A percentile compares a stretch with the other conserved stretches of the same genome.
Conservation (phyloP, 1,140 invertebrate species). For the Cylas formicarius region DNA sequence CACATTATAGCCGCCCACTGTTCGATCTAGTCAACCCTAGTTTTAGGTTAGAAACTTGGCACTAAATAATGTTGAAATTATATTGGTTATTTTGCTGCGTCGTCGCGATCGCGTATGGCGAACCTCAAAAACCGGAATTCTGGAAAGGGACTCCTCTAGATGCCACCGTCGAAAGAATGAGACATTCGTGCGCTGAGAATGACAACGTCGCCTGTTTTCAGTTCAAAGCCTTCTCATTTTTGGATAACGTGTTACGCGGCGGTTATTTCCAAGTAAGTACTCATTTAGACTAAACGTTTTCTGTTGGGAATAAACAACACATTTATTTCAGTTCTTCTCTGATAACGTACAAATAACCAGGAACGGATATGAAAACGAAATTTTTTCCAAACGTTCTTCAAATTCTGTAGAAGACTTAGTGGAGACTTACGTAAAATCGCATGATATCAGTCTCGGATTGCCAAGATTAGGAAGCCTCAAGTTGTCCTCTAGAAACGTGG, state of each 20-base stretch:
- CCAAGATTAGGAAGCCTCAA: conserved; percentile 62
- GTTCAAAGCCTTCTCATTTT: conserved; percentile 68
- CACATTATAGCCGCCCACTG: too few relatives aligned
- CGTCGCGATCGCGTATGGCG: conserved; percentile 8
- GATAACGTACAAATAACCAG: conserved; percentile 65
- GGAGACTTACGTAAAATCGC: conserved; percentile 61
- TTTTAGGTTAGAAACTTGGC: too few relatives aligned
- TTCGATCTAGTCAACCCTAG: conserved; percentile 10
- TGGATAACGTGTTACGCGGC: conserved; percentile 70
- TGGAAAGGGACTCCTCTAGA: conserved; percentile 64
- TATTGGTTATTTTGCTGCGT: conserved; percentile 9
- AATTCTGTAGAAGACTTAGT: conserved; percentile 58
- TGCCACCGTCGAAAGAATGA: conserved; percentile 63
- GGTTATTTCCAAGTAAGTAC: conserved; percentile 57
- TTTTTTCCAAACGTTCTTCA: conserved; percentile 49
- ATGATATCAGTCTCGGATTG: conserved; percentile 69
- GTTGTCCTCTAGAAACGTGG: conserved; percentile 66
- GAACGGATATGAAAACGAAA: conserved; percentile 56
- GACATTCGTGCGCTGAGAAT: conserved; percentile 57
- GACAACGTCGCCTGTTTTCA: conserved; percentile 75
- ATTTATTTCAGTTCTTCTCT: conserved; percentile 47
- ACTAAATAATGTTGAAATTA: too few relatives aligned
- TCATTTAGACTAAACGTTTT: neutral
- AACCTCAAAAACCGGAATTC: conserved; percentile 48
- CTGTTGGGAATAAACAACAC: neutral